Evolutionary conservation across 1,140 invertebrate species (phyloP).

Genomic region (Araneus ventricosus): DNA sequence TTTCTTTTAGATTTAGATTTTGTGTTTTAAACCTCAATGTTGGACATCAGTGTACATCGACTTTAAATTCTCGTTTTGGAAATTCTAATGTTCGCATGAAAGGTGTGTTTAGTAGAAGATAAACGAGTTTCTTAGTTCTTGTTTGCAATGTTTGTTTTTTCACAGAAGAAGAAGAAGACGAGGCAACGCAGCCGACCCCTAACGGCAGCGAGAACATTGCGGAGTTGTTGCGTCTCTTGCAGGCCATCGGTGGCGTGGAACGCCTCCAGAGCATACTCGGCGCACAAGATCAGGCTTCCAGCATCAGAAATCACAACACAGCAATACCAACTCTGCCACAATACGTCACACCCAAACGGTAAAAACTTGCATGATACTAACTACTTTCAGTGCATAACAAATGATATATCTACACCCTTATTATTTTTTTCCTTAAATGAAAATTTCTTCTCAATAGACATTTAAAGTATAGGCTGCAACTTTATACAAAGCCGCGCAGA

Average conservation of each 20-base stretch:
- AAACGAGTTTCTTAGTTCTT: not conserved
- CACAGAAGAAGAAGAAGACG: slow-evolving; percentile 36
- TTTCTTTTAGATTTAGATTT: too few species aligned
- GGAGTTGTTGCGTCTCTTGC: slow-evolving; percentile 69
- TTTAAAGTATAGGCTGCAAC: too few species aligned
- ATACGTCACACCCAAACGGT: slow-evolving; percentile 67
- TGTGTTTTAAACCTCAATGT: too few species aligned
- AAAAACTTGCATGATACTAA: too few species aligned
- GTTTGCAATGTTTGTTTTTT: not conserved
- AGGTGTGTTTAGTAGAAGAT: not conserved
- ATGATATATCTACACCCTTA: too few species aligned
- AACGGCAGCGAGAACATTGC: slow-evolving; percentile 65
- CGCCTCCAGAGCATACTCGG: slow-evolving; percentile 70
- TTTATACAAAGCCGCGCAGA: too few species aligned
- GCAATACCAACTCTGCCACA: slow-evolving; percentile 37
- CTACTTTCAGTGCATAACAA: too few species aligned
- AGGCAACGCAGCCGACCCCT: not conserved
- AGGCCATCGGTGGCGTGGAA: slow-evolving; percentile 75
- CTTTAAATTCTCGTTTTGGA: not conserved
- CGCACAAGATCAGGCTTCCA: slow-evolving; percentile 45
- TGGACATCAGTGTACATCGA: too few species aligned
- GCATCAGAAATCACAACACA: slow-evolving; percentile 39
- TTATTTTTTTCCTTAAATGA: too few species aligned
- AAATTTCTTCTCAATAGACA: too few species aligned
- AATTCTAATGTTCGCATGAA: not conserved